Percentiles rank a stretch among this genome's conserved stretches.
phyloP scores from a whole-genome alignment of 2,113 vertebrate genomes.

The Tapirus terrestris region DNA sequence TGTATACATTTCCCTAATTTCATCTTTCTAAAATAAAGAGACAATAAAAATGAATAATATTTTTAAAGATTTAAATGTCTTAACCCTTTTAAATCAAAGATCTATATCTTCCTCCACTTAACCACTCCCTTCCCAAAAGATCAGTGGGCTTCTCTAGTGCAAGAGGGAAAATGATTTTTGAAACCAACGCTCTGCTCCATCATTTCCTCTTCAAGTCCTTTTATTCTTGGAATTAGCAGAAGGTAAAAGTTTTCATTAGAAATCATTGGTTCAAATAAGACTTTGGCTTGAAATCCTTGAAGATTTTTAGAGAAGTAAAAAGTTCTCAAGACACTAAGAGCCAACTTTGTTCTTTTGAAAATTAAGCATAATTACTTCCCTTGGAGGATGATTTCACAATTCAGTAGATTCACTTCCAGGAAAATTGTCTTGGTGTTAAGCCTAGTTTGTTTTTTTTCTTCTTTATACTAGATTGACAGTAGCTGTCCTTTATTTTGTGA shows the following conservation, averaged over 20 bases:
- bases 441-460: background rate
- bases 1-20: background rate
- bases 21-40: constrained; percentile 1
- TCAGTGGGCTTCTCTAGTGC: background rate
- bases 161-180: constrained; percentile 11
- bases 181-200: background rate
- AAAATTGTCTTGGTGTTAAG: constrained; percentile 51
- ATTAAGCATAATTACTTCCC: constrained; percentile 59
- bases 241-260: constrained; percentile 27
- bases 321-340: background rate
- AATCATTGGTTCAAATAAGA: constrained; percentile 32
- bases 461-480: constrained; percentile 31
- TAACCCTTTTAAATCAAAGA: constrained; percentile 29
- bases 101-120: background rate
- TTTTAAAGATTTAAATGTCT: background rate
- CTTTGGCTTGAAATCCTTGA: constrained; percentile 31
- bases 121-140: background rate
- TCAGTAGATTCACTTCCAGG: constrained; percentile 41
- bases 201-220: constrained; percentile 36
- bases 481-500: constrained; percentile 5
- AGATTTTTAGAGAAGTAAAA: constrained; percentile 40
- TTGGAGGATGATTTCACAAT: constrained; percentile 57
- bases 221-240: background rate
- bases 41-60: background rate
- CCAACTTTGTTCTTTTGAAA: constrained; percentile 38